Conservation (phyloP, 37 sponge, comb jelly and placozoan species). For the Hexactinellida sp. region DNA sequence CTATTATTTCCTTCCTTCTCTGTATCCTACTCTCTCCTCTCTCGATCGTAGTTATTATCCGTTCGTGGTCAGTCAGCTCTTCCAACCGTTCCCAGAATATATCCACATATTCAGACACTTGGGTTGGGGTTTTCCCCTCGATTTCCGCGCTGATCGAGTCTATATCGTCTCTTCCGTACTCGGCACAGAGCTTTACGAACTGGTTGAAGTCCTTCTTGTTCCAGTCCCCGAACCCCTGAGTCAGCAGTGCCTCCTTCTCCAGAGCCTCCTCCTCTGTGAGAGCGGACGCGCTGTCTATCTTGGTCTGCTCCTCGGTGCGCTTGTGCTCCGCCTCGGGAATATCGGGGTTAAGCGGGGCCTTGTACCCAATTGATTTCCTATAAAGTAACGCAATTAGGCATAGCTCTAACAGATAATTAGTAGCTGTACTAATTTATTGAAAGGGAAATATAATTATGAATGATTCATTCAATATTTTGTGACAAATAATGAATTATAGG, state of each 20-base stretch:
- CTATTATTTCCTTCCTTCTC: slow-evolving; percentile 67
- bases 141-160: slow-evolving; percentile 78
- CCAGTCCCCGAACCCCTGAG: slow-evolving; percentile 85
- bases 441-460: too few species aligned
- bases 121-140: slow-evolving; percentile 82
- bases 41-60: slow-evolving; percentile 76
- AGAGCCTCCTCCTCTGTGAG: slow-evolving; percentile 69
- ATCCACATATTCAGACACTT: slow-evolving; percentile 69
- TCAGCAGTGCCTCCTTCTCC: slow-evolving; percentile 66
- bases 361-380: slow-evolving; percentile 51
- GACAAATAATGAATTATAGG: too few species aligned
- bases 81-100: slow-evolving; percentile 90
- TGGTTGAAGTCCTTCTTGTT: slow-evolving; percentile 88
- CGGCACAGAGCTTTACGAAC: slow-evolving; percentile 87
- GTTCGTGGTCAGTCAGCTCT: slow-evolving; percentile 81
- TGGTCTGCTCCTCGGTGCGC: slow-evolving; percentile 76
- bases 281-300: slow-evolving; percentile 77
- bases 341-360: slow-evolving; percentile 76
- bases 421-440: too few species aligned
- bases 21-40: slow-evolving; percentile 91
- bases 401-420: too few species aligned
- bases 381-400: too few species aligned
- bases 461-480: too few species aligned
- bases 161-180: slow-evolving; percentile 77
- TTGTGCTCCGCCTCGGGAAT: slow-evolving; percentile 65